Conservation (phyloP, 2,113 vertebrate genomes). For the Plecotus auritus region DNA sequence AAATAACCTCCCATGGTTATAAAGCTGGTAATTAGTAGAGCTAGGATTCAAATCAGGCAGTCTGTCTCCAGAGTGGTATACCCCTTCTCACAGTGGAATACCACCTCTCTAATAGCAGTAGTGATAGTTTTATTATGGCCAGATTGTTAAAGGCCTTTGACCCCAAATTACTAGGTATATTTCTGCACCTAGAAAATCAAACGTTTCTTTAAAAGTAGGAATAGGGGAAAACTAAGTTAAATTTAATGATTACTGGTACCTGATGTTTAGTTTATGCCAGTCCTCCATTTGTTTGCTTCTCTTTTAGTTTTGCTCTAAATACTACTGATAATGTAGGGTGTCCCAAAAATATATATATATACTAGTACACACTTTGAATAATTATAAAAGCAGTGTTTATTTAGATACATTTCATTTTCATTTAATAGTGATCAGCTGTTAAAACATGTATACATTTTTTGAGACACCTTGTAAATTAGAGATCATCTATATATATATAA, state of each 20-base stretch:
- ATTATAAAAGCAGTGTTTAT: too few relatives aligned
- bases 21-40: not conserved
- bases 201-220: not conserved
- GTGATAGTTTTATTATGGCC: not conserved
- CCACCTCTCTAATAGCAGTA: not conserved
- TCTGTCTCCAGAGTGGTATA: not conserved
- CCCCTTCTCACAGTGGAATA: not conserved
- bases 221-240: not conserved
- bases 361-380: too few relatives aligned
- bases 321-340: not conserved
- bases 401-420: too few relatives aligned
- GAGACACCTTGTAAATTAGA: not conserved
- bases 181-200: slow-evolving; percentile 12
- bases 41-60: not conserved
- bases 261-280: not conserved
- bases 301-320: slow-evolving; percentile 15
- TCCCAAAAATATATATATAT: too few relatives aligned
- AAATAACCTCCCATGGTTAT: not conserved
- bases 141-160: not conserved
- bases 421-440: too few relatives aligned
- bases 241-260: not conserved
- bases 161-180: slow-evolving; percentile 8
- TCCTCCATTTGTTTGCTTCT: not conserved
- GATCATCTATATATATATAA: not conserved
- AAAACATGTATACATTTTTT: too few relatives aligned